Evolutionary conservation across 2,888 invertebrate species (phyloP), one percentile per base, ranked within the genome.

Genomic region (Lepetodrilus schrolli): DNA sequence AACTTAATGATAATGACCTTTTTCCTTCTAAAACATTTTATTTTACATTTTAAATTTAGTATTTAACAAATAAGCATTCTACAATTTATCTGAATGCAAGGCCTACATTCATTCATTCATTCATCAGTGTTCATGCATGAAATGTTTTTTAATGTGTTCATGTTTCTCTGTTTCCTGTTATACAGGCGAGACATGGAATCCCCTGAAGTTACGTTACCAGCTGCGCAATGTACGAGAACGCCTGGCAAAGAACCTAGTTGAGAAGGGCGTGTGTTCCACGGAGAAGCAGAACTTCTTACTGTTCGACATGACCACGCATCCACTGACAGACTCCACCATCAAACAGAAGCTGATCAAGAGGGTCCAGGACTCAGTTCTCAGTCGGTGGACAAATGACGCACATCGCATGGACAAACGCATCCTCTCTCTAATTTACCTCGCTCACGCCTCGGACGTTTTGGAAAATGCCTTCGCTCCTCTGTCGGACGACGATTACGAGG

Each of bases 271-370:
- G 49, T 93, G 99, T 83, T 98, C 99, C 77, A 99, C 99, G 75
- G 99, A 99, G 91, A 99, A 99, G 92, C 99, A 99, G 92, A 99
- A 99, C 92, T 99, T 99, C 92, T 93, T 99, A 86, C 93, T 99
- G 74, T 99, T 99, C 91, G 99, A 99, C 92, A 99, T 99, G 98
- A 99, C 99, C 72, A 99, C 99, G 85, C 99, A 99, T 93, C 99
- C 99, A 48, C 93, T 99, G 78, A 97, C 96, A 80, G 98, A 99
- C 91, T 96, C 96, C 92, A 94, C 95, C 83, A 95, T 96, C 72
- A 99, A 99, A 93, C 95, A 95, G 88, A 95, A 97, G 86, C 93
- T 99, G 88, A 97, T 99, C 77, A 98, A 98, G 93, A 89, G 84
- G 74, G 97, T 99, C 73, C 99, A 99, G 92, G 99, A 99, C 92